Conservation (phyloP, 2,113 vertebrate species). For the Propithecus coquereli region DNA sequence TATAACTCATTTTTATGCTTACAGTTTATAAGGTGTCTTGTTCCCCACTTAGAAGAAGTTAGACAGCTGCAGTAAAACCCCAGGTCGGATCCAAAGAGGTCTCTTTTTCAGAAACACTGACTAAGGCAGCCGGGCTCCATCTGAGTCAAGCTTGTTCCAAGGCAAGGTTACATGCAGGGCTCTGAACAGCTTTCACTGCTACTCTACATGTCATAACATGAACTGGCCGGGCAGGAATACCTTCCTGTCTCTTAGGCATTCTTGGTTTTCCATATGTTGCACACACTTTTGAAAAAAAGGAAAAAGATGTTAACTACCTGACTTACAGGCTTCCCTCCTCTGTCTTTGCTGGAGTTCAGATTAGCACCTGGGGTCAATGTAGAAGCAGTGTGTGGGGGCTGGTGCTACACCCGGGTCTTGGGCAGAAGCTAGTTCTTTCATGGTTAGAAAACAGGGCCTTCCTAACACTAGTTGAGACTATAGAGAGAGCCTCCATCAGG, state of each 20-base stretch:
- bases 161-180: not conserved
- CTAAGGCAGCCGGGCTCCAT: not conserved
- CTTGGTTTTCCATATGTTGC: not conserved
- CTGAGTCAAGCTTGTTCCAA: not conserved
- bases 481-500: not conserved
- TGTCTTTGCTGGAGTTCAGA: not conserved
- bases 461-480: not conserved
- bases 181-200: conserved; percentile 21
- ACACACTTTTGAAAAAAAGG: not conserved
- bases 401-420: no score
- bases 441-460: not conserved
- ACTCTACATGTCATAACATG: conserved; percentile 13
- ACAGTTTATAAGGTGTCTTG: not conserved
- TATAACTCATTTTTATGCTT: not conserved
- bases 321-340: not conserved
- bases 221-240: conserved; percentile 58
- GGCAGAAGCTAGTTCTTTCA: not conserved
- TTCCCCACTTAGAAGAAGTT: not conserved
- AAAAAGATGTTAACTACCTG: not conserved
- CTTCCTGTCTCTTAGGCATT: conserved; percentile 43
- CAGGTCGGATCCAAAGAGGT: not conserved
- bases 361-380: not conserved
- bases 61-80: not conserved
- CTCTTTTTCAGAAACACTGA: conserved; percentile 37
- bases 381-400: not conserved